Evolutionary conservation across 2,888 invertebrate species (phyloP), one percentile per base, ranked within the genome.

Genomic region (Galeruca laticollis): DNA sequence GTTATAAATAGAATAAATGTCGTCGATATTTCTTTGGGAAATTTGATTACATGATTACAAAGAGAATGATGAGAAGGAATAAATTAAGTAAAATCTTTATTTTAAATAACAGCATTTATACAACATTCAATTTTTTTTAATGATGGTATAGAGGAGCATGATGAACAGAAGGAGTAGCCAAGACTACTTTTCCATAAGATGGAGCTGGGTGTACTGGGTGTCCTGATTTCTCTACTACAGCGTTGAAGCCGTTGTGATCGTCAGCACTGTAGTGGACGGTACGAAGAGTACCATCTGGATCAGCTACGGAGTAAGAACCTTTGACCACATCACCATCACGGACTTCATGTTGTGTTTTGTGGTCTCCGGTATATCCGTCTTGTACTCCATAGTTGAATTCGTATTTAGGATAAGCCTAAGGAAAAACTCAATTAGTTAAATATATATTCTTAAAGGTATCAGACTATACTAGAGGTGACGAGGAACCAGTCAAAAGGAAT

Each of bases 321-420:
- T 88, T 87, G 21, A 88, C 88, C 18, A 82, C 84, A 78, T 88
- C 88, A 35, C 88, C 88, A 74, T 88, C 88, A 60, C 89, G 84
- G 68, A 86, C 86, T 79, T 89, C 89, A 67, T 89, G 88, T 75
- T 82, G 82, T 54, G 76, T 72, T 62, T 82, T 82, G 70, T 78
- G 77, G 78, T 89, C 89, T 13, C 89, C 89, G 3, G 88, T 89
- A 80, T 89, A 89, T 78, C 88, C 88, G 79, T 89, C 89, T 71
- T 88, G 87, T 31, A 89, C 89, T 56, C 89, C 89, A 75, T 89
- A 89, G 78, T 77, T 77, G 74, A 73, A 80, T 88, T 89, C 86
- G 80, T 89, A 89, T 81, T 89, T 89, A 51, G 91, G 90, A 77
- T 90, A 90, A 26, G 79, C 77, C 69, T 72, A n/a, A n/a, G n/a